Evolutionary conservation across 2,888 invertebrate genomes (phyloP), one percentile per base, ranked within the genome.

Genomic region (Erebia palarica): DNA sequence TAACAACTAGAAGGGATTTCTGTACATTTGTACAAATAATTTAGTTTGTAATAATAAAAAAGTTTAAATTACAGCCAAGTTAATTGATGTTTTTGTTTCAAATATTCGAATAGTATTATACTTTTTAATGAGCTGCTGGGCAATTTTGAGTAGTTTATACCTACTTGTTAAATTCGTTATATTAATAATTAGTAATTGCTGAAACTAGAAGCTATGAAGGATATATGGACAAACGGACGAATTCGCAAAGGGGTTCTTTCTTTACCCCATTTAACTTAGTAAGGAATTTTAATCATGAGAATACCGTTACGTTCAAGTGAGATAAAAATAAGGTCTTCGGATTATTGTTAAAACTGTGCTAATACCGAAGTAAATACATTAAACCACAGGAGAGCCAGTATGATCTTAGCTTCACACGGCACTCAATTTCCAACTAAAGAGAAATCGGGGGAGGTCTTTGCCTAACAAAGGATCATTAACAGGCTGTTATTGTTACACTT

Each of bases 381-480:
- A 61, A 61, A 47, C 61, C 61, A 61, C 61, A 61, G 61, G 61
- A 61, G 61, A 61, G 47, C 16, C 16, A 61, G 47, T 61, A 47
- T 5, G 10, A 60, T 42, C 60, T 61, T 14, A 47, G 61, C 11
- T 47, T 10, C 16, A 60, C 18, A 47, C 7, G 14, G 61, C 44
- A 18, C 49, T 61, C 47, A 21, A 27, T 63, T 63, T 63, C 18
- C 8, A 63, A 18, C 63, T 42, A 60, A 18, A 63, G 13, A 47
- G 63, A 47, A 47, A 49, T 63, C 49, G 63, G 49, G 63, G 63
- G 63, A 63, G 63, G 63, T 49, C 63, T 13, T 61, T 49, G 21
- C 49, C 21, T 49, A 13, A 63, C 47, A 63, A 63, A 63, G 63
- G 63, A 49, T 47, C 61, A 63, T 63, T 63, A 63, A 63, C 49